These are phyloP conservation scores for Dasysyrphus albostriatus DNA, from an alignment of 2,888 invertebrate species.

Conservation along the genomic window DNA sequence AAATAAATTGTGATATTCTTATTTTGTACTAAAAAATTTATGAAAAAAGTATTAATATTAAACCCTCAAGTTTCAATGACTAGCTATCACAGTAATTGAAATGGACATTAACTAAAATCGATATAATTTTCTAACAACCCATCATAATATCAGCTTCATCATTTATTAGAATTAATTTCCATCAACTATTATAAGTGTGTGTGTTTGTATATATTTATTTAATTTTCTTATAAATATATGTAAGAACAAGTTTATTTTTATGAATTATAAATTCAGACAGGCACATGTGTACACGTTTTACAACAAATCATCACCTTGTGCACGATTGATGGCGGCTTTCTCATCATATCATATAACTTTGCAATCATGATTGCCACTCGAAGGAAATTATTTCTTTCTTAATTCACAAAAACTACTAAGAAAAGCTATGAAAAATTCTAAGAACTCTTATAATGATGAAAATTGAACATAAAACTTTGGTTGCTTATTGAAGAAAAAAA, in stretches of 20 bases:
- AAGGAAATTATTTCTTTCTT: too few relatives aligned
- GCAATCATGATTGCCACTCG: background rate
- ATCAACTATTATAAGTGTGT: background rate
- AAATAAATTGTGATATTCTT: too few relatives aligned
- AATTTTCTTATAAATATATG: background rate
- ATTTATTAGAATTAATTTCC: conserved; percentile 7
- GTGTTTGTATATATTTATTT: background rate
- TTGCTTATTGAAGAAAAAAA: background rate
- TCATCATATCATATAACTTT: conserved; percentile 60
- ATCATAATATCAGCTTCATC: background rate
- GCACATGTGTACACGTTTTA: conserved; percentile 68
- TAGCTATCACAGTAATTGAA: background rate
- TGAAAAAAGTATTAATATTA: background rate
- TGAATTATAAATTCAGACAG: conserved; percentile 22
- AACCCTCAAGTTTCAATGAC: background rate
- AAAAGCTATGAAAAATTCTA: too few relatives aligned
- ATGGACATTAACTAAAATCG: background rate
- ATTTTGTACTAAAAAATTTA: background rate
- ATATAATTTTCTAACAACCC: background rate
- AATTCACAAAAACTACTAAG: too few relatives aligned
- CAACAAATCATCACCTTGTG: conserved; percentile 73
- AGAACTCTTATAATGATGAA: too few relatives aligned
- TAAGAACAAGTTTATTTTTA: conserved; percentile 26
- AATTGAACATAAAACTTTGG: background rate
- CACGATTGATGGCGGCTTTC: conserved; percentile 31